phyloP scores from a whole-genome alignment of 1,140 invertebrate species.

The Asbolus verrucosus region DNA sequence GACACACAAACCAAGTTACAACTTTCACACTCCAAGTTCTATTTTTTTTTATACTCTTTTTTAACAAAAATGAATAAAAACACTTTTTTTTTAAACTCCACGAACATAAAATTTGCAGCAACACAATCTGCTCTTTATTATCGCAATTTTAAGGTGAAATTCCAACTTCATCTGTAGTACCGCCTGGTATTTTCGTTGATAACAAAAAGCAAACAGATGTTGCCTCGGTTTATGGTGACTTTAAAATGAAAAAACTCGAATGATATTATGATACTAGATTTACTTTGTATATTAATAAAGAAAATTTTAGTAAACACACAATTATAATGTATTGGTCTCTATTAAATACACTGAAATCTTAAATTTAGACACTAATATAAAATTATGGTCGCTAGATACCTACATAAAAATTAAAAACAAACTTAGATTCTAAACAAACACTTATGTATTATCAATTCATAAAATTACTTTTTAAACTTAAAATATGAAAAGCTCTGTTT shows the following conservation, averaged over 20 bases:
- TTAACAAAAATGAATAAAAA: too few relatives aligned
- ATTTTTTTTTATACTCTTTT: slow-evolving; percentile 19
- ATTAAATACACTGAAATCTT: slow-evolving; percentile 44
- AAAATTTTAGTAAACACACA: slow-evolving; percentile 42
- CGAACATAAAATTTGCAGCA: background rate
- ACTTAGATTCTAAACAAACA: slow-evolving; percentile 43
- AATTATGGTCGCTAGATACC: slow-evolving; percentile 35
- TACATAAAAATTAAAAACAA: slow-evolving; percentile 39
- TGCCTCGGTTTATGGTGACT: background rate
- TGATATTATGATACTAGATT: too few relatives aligned
- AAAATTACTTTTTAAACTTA: slow-evolving; percentile 33
- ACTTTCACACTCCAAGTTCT: slow-evolving; percentile 57
- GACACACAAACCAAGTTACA: slow-evolving; percentile 60
- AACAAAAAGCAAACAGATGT: slow-evolving; percentile 4
- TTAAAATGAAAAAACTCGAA: too few relatives aligned
- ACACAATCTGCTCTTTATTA: too few relatives aligned
- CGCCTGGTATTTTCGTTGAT: too few relatives aligned
- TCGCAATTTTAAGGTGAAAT: too few relatives aligned
- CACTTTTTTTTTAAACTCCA: too few relatives aligned
- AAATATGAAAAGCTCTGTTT: slow-evolving; percentile 28
- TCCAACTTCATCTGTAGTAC: too few relatives aligned
- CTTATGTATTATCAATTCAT: slow-evolving; percentile 26
- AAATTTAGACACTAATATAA: slow-evolving; percentile 42
- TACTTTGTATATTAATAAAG: slow-evolving; percentile 18
- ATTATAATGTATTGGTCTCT: slow-evolving; percentile 43